These are phyloP conservation scores for Streptopelia turtur DNA, from an alignment of 2,797 vertebrate species.

Conservation along the genomic window DNA sequence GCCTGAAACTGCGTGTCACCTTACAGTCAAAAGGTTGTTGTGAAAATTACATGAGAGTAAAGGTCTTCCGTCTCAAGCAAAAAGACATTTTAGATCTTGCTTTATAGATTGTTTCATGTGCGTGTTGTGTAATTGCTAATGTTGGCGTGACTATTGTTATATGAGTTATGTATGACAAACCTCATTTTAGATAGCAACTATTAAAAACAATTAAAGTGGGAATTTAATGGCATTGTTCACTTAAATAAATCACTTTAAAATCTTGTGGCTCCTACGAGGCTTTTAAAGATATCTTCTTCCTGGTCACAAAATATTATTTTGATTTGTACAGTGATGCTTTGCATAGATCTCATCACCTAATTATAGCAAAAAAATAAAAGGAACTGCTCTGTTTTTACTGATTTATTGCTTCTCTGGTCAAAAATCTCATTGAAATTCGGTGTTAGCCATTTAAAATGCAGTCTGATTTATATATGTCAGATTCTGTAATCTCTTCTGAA, in stretches of 20 bases:
- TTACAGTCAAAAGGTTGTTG: background rate
- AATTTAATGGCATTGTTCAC: background rate
- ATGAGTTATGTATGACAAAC: background rate
- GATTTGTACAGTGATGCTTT: background rate
- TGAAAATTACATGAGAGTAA: background rate
- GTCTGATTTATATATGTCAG: background rate
- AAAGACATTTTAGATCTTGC: background rate
- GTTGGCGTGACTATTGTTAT: accelerated
- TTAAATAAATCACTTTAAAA: background rate
- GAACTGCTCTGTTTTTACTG: background rate
- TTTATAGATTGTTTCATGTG: background rate
- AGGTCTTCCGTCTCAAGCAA: background rate
- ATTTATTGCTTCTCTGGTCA: background rate
- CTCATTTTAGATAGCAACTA: background rate
- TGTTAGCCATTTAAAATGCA: background rate
- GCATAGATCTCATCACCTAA: background rate
- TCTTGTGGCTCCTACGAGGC: background rate
- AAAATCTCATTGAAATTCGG: background rate
- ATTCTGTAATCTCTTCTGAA: background rate
- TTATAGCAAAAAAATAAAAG: background rate
- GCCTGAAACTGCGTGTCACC: background rate
- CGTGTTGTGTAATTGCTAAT: background rate
- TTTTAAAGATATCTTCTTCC: background rate
- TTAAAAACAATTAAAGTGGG: background rate
- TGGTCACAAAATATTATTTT: background rate